phyloP scores from a whole-genome alignment of 1,140 invertebrate species.

The Goniozus legneri region DNA sequence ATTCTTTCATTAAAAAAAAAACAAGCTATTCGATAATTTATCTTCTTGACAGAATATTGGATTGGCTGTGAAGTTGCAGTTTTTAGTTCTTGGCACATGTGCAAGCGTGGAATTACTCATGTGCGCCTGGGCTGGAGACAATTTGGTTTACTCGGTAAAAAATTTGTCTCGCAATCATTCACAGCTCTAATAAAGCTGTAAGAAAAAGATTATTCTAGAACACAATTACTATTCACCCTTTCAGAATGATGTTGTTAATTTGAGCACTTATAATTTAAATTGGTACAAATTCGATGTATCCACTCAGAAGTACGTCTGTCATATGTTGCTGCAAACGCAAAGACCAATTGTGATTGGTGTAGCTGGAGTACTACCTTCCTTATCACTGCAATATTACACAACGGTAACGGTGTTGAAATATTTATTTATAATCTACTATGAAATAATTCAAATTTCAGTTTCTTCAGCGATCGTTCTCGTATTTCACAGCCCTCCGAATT shows the following conservation, averaged over 20 bases:
- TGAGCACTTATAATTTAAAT: slow-evolving; percentile 4
- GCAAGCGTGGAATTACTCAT: slow-evolving; percentile 25
- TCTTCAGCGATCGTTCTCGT: slow-evolving; percentile 35
- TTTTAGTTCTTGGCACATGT: slow-evolving; percentile 10
- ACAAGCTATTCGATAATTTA: background rate
- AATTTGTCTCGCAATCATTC: no score
- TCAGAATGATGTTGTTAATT: background rate
- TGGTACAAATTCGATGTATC: slow-evolving; percentile 12
- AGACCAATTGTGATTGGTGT: slow-evolving; percentile 15
- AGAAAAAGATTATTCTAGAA: background rate
- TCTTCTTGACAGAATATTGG: slow-evolving; percentile 11
- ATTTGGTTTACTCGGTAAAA: slow-evolving; percentile 21
- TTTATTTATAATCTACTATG: background rate
- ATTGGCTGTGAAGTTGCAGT: slow-evolving; percentile 21
- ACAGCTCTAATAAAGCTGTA: background rate
- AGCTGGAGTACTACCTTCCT: slow-evolving; percentile 15
- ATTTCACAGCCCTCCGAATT: slow-evolving; percentile 55
- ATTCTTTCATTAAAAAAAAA: background rate
- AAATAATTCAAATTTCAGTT: slow-evolving; percentile 12
- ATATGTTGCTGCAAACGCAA: slow-evolving; percentile 19
- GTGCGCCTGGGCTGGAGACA: slow-evolving; percentile 28
- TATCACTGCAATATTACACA: slow-evolving; percentile 17
- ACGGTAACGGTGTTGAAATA: slow-evolving; percentile 7
- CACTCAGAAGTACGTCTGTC: slow-evolving; percentile 9
- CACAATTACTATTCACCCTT: no score